Evolutionary conservation across 1,140 invertebrate species (phyloP).

Genomic region (Fopius arisanus): DNA sequence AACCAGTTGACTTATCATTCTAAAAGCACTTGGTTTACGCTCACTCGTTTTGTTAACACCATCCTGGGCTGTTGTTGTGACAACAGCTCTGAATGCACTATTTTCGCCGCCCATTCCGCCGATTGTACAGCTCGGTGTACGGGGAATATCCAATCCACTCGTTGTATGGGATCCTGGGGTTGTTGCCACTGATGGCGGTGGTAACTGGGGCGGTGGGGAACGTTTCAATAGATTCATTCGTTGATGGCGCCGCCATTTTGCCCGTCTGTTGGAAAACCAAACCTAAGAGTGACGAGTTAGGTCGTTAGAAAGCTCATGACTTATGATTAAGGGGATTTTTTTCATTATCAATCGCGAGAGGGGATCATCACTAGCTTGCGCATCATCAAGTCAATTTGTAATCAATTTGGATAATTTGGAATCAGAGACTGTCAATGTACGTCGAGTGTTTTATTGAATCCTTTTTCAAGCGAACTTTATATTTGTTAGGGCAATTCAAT

Average conservation of each 20-base stretch:
- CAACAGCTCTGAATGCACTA: slow-evolving; percentile 82
- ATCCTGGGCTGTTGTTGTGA: slow-evolving; percentile 53
- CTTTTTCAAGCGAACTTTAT: too few relatives aligned
- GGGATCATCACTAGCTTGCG: too few relatives aligned
- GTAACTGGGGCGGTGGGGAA: slow-evolving; percentile 67
- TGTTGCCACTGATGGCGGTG: slow-evolving; percentile 64
- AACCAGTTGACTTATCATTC: slow-evolving; percentile 61
- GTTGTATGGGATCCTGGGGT: slow-evolving; percentile 46
- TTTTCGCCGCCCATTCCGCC: slow-evolving; percentile 83
- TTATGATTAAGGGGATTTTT: neutral
- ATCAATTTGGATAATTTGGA: too few relatives aligned
- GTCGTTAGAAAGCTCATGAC: slow-evolving; percentile 60
- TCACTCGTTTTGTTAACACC: slow-evolving; percentile 32
- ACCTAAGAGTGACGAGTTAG: slow-evolving; percentile 76
- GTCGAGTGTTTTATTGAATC: too few relatives aligned
- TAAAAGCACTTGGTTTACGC: slow-evolving; percentile 57
- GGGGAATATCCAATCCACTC: slow-evolving; percentile 51
- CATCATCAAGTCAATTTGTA: too few relatives aligned
- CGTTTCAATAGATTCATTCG: slow-evolving; percentile 91
- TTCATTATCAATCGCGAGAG: neutral
- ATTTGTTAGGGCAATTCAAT: too few relatives aligned
- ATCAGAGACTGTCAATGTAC: too few relatives aligned
- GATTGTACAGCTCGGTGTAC: slow-evolving; percentile 52
- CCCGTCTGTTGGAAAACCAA: slow-evolving; percentile 99
- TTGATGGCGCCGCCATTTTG: slow-evolving; percentile 95